Evolutionary conservation across 2,797 vertebrate species (phyloP), one percentile per base, ranked within the genome.

Genomic region (Distichodus sexfasciatus): DNA sequence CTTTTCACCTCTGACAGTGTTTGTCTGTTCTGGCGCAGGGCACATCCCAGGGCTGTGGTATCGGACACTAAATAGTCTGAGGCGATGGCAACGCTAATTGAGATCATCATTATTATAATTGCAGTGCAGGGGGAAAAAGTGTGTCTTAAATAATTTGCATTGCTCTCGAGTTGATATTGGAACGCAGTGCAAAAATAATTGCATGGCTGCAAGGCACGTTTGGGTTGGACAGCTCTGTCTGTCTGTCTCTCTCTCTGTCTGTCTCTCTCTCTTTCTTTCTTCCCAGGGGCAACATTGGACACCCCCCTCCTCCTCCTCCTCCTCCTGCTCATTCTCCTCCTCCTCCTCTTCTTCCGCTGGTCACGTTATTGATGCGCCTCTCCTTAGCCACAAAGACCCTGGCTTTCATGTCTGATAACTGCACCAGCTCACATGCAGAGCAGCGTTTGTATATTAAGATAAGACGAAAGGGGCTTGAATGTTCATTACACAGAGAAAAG

Each of bases 81-180:
- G 88, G 90, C 88, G 82, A 90, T 87, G 87, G 91, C 89, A 84
- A 87, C 87, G 87, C 89, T 92, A 91, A 92, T 91, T 92, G 91
- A 92, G 91, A 91, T 92, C 90, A 91, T 92, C 90, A 91, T 91
- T 91, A 92, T 91, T 91, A 91, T 92, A 91, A 92, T 91, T 90
- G 90, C 84, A 62, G 83, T 84, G 79, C 87, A 88, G 85, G 88
- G 87, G 89, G 90, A 89, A 87, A 90, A 91, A 89, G 87, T 84
- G 82, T 87, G 86, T 91, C 90, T 92, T 91, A 90, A 92, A 91
- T 91, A 92, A 92, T 91, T 91, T 91, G 89, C 91, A 92, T 91
- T 89, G 87, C 89, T 92, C 89, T 91, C 87, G 83, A 89, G 88
- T 89, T 92, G 88, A 92, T 90, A 89, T 91, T 91, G 87, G 89